Conservation (phyloP, 2,113 vertebrate genomes). For the Colaptes auratus region DNA sequence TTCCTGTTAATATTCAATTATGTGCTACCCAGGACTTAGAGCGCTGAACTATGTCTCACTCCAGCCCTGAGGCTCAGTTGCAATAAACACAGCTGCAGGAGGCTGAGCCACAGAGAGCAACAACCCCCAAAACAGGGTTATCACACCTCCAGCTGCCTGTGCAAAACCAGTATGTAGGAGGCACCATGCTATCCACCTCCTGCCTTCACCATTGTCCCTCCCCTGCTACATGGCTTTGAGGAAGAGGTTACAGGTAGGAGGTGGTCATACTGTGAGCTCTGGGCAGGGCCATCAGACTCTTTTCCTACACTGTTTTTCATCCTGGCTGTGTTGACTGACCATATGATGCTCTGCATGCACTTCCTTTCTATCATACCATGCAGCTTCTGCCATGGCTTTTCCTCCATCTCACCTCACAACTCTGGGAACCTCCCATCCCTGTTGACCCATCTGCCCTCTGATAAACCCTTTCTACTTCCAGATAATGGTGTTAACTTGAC, state of each 20-base stretch:
- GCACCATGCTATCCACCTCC: neutral
- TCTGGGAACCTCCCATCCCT: neutral
- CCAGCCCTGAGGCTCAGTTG: conserved; percentile 14
- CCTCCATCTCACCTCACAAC: neutral
- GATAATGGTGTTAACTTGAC: conserved; percentile 54
- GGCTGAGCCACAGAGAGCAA: conserved; percentile 19
- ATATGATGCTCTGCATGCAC: rapidly evolving
- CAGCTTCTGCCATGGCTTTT: neutral
- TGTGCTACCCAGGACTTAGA: neutral
- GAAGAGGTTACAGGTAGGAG: neutral
- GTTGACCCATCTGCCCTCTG: neutral
- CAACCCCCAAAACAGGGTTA: neutral
- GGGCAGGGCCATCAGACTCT: neutral
- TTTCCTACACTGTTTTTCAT: rapidly evolving
- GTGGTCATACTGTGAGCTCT: neutral
- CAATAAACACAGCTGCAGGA: conserved; percentile 47
- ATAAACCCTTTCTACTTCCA: conserved; percentile 40
- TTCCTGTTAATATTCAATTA: conserved; percentile 58
- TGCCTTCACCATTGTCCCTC: neutral
- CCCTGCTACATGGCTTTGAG: neutral
- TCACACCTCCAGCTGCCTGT: neutral
- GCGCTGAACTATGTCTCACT: neutral
- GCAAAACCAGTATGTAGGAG: neutral
- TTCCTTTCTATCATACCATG: neutral
- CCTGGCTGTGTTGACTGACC: neutral